A percentile compares a stretch with the other conserved stretches of the same genome.
phyloP scores from a whole-genome alignment of 2,113 vertebrate genomes.

The Sylvietta virens region DNA sequence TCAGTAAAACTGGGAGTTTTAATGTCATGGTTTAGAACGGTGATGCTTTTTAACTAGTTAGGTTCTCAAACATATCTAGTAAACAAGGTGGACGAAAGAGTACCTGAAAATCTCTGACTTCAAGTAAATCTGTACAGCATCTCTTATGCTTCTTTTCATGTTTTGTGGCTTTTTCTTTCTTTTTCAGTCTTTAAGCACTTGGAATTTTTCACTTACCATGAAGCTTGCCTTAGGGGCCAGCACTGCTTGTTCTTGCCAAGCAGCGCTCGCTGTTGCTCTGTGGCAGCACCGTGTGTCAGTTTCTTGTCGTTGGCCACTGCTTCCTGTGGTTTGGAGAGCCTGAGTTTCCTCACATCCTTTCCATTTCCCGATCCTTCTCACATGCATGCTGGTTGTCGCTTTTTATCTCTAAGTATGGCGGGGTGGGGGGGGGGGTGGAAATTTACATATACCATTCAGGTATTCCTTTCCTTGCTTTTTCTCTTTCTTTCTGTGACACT shows the following conservation, averaged over 20 bases:
- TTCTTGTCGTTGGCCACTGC: background rate
- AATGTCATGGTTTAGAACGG: background rate
- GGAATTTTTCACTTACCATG: background rate
- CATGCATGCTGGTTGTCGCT: background rate
- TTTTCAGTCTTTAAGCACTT: background rate
- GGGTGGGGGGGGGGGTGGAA: fast-evolving
- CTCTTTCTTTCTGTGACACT: background rate
- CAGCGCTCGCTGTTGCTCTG: fast-evolving
- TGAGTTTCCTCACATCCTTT: background rate
- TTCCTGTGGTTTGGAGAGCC: background rate
- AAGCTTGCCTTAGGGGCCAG: background rate
- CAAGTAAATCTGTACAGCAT: background rate
- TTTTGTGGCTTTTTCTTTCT: background rate
- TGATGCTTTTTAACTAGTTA: background rate
- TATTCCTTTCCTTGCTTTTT: background rate
- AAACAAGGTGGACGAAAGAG: background rate
- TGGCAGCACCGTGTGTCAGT: background rate
- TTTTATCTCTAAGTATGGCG: background rate
- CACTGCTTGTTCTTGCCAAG: background rate
- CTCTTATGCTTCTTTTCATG: background rate
- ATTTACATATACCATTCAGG: background rate
- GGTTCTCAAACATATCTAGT: background rate
- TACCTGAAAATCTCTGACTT: background rate
- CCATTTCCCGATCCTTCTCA: background rate
- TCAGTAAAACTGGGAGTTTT: background rate